Evolutionary conservation across 2,113 vertebrate species (phyloP).

Genomic region (Elephas maximus): DNA sequence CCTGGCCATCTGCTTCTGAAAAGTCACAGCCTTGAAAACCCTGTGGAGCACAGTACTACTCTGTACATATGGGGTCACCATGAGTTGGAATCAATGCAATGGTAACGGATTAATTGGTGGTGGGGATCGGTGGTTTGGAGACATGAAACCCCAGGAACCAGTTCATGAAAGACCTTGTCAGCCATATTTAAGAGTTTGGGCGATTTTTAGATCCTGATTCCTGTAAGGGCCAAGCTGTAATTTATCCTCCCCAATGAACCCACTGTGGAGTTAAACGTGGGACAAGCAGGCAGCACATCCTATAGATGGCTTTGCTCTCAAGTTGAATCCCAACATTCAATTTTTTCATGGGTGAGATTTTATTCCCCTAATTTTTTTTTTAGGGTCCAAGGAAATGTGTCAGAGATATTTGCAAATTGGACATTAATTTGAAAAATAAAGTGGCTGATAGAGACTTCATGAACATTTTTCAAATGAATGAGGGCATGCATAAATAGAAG

Average conservation of each 20-base stretch:
- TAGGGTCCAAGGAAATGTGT: constrained; percentile 7
- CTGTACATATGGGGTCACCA: not conserved
- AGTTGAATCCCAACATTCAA: constrained; percentile 34
- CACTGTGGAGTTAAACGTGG: constrained; percentile 16
- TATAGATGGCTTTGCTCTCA: constrained; percentile 35
- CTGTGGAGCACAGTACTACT: not conserved
- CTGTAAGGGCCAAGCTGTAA: not conserved
- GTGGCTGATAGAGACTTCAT: constrained; percentile 46
- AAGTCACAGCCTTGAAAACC: not conserved
- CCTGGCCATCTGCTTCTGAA: too few species aligned
- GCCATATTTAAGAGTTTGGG: constrained; percentile 29
- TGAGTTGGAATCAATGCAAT: not conserved
- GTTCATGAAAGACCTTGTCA: constrained; percentile 27
- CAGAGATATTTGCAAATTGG: constrained; percentile 49
- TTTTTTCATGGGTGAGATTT: constrained; percentile 47
- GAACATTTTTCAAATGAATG: constrained; percentile 45
- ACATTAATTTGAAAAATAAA: constrained; percentile 71
- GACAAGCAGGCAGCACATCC: constrained; percentile 39
- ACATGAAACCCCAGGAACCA: not conserved
- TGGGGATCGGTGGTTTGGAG: not conserved
- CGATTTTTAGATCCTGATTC: constrained; percentile 44
- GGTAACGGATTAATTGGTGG: not conserved
- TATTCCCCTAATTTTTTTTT: not conserved
- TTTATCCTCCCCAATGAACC: constrained; percentile 44
- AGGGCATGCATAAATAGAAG: constrained; percentile 52